phyloP scores from a whole-genome alignment of 2,797 vertebrate species.

The Trachurus trachurus region DNA sequence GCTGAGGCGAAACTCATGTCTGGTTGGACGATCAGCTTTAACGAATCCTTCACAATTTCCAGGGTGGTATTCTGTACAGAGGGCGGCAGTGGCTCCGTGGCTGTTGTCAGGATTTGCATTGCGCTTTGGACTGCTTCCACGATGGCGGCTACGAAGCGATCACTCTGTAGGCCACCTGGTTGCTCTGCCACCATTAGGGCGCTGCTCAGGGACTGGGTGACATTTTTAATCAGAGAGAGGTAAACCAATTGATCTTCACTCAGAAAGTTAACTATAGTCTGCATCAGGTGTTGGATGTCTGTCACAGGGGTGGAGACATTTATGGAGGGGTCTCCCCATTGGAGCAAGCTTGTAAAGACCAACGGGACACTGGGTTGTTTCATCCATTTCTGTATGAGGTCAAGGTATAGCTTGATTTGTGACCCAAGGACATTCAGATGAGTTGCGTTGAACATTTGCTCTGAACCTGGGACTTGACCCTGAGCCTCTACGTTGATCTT shows the following conservation, averaged over 20 bases:
- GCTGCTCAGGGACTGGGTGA: slow-evolving; percentile 70
- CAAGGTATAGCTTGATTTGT: slow-evolving; percentile 73
- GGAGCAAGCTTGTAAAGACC: slow-evolving; percentile 68
- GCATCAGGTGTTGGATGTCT: slow-evolving; percentile 73
- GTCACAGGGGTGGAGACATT: slow-evolving; percentile 55
- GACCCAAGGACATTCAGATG: slow-evolving; percentile 41
- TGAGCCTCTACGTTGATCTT: slow-evolving; percentile 59
- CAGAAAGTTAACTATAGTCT: slow-evolving; percentile 56
- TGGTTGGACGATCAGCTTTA: slow-evolving; percentile 69
- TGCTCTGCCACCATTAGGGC: slow-evolving; percentile 66
- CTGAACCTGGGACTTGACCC: slow-evolving; percentile 13
- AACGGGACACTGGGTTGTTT: slow-evolving; percentile 66
- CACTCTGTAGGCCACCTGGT: slow-evolving; percentile 72
- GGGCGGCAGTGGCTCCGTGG: slow-evolving; percentile 18
- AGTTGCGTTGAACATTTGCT: slow-evolving; percentile 48
- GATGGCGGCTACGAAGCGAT: slow-evolving; percentile 68
- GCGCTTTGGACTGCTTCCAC: slow-evolving; percentile 51
- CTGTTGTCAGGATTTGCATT: slow-evolving; percentile 47
- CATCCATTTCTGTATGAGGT: slow-evolving; percentile 74
- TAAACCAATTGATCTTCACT: slow-evolving; percentile 55
- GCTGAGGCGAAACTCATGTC: slow-evolving; percentile 63
- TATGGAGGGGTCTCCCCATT: slow-evolving; percentile 71
- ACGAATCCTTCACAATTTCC: slow-evolving; percentile 55
- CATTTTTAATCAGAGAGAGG: slow-evolving; percentile 61
- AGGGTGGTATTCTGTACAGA: slow-evolving; percentile 61